A percentile compares a stretch with the other conserved stretches of the same genome.
phyloP scores from a whole-genome alignment of 2,797 vertebrate species.

The Thalassophryne amazonica region DNA sequence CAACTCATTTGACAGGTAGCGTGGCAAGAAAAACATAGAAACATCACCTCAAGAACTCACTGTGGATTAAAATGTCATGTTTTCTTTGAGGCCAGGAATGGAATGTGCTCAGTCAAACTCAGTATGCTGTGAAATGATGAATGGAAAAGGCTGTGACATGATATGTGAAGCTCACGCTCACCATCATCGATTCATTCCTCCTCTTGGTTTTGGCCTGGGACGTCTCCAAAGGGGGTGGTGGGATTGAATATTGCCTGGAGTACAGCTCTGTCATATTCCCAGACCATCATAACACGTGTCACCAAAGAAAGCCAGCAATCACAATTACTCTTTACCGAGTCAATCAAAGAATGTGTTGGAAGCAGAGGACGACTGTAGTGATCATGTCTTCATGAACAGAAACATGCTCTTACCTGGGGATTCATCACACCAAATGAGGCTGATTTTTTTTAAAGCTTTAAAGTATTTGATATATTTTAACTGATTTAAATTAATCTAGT shows the following conservation, averaged over 20 bases:
- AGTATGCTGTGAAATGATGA: conserved; percentile 56
- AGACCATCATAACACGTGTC: conserved; percentile 78
- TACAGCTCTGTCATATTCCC: conserved; percentile 84
- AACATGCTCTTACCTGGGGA: no score
- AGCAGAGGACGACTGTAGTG: no score
- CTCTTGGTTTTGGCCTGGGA: conserved; percentile 71
- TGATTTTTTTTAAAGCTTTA: no score
- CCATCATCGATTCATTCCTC: conserved; percentile 79
- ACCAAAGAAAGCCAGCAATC: conserved; percentile 5
- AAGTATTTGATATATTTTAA: no score
- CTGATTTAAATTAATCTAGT: no score
- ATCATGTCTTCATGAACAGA: no score
- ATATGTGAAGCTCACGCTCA: conserved; percentile 56
- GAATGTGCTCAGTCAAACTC: conserved; percentile 41
- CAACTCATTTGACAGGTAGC: conserved; percentile 61
- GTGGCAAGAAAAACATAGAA: conserved; percentile 50
- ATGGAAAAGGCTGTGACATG: conserved; percentile 37
- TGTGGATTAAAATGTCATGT: conserved; percentile 58
- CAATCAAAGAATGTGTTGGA: no score
- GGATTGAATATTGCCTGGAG: conserved; percentile 91
- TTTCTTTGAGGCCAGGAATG: conserved; percentile 31
- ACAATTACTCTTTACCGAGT: no score
- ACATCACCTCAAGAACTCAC: conserved; percentile 53
- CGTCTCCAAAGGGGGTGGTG: conserved; percentile 83
- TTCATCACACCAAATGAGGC: no score